phyloP scores from a whole-genome alignment of 2,113 vertebrate species.

The Pelecanoides urinatrix region DNA sequence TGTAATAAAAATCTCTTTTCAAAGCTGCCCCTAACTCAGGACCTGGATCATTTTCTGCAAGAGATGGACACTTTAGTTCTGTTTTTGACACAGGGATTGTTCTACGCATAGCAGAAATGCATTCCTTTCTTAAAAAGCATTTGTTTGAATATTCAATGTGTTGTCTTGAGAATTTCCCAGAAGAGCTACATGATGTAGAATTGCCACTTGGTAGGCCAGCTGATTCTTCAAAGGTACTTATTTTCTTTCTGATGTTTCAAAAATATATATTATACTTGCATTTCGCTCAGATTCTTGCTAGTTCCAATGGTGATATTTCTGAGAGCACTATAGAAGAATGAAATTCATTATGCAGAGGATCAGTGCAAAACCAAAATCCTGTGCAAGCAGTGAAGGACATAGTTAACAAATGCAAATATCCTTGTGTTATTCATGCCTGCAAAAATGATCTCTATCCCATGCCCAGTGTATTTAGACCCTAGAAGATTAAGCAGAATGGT shows the following conservation, averaged over 20 bases:
- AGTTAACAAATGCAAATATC: neutral
- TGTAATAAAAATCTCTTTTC: neutral
- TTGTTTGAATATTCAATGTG: conserved; percentile 74
- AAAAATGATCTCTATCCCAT: neutral
- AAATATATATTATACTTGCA: neutral
- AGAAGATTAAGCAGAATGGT: neutral
- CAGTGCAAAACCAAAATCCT: neutral
- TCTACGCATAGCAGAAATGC: conserved; percentile 76
- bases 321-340: neutral
- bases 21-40: conserved; percentile 47
- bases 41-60: conserved; percentile 43
- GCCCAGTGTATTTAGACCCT: neutral
- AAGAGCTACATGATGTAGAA: conserved; percentile 58
- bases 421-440: neutral
- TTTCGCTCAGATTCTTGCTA: neutral
- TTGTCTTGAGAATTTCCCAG: conserved; percentile 70
- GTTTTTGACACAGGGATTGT: conserved; percentile 69
- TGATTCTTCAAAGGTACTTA: conserved; percentile 53
- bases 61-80: conserved; percentile 62
- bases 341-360: neutral
- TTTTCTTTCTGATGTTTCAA: neutral
- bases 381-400: neutral
- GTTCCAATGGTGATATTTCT: neutral
- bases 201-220: neutral
- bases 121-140: conserved; percentile 76